phyloP scores from a whole-genome alignment of 2,888 invertebrate species.

The Ptilodon capucinus region DNA sequence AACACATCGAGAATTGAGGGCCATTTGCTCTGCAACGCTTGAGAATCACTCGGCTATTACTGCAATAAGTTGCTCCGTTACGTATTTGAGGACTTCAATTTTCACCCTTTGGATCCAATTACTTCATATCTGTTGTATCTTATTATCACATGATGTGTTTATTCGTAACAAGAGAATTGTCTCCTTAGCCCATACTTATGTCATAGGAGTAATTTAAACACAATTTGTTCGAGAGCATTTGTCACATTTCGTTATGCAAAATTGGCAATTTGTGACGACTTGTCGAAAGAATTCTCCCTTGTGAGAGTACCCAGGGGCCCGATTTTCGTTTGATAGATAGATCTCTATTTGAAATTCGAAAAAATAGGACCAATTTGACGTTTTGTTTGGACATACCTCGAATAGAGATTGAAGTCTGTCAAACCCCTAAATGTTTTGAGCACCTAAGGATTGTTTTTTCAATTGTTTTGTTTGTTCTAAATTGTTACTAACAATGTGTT shows the following conservation, averaged over 20 bases:
- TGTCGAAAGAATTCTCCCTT: constrained; percentile 6
- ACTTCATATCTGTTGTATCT: no score
- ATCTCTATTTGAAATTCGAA: no score
- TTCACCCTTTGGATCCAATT: no score
- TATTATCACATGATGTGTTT: no score
- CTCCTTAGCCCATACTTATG: constrained; percentile 11
- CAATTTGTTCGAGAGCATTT: constrained; percentile 43
- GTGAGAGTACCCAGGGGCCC: no score
- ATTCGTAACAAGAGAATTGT: constrained; percentile 8
- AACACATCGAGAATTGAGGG: not conserved
- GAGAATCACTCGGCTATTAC: not conserved
- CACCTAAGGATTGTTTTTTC: no score
- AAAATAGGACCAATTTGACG: no score
- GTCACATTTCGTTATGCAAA: constrained; percentile 40
- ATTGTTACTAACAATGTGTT: constrained; percentile 1
- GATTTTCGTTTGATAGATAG: no score
- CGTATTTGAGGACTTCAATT: not conserved
- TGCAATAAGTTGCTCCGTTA: not conserved
- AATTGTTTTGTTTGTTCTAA: not conserved
- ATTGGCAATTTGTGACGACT: constrained; percentile 36
- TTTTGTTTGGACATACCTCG: no score
- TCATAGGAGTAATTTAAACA: constrained; percentile 24
- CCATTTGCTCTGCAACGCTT: not conserved
- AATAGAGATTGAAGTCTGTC: no score
- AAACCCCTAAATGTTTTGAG: no score